Evolutionary conservation across 2,797 vertebrate species (phyloP).

Genomic region (Sebastes oblongus): DNA sequence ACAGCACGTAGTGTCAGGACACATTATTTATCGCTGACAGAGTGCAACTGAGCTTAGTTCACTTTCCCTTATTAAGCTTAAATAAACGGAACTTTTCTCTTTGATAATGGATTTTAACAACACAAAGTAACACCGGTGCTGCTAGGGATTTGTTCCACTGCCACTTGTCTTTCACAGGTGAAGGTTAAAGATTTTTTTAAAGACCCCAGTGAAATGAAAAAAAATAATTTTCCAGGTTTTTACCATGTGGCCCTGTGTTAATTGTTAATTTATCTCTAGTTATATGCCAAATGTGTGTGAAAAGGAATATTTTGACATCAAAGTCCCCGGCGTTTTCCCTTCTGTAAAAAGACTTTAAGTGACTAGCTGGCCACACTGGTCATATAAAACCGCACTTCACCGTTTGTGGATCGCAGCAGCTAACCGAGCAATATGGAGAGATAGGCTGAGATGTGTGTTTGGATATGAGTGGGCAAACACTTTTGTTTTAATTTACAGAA

Average conservation of each 20-base stretch:
- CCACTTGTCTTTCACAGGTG: not conserved
- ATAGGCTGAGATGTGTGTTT: not conserved
- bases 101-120: constrained; percentile 10
- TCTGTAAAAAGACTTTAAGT: too few species aligned
- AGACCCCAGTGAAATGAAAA: not conserved
- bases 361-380: too few species aligned
- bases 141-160: not conserved
- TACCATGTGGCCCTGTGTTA: not conserved
- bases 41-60: not conserved
- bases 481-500: not conserved
- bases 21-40: not conserved
- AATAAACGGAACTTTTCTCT: not conserved
- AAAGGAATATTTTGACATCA: not conserved
- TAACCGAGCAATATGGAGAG: too few species aligned
- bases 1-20: not conserved
- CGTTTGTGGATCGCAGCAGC: too few species aligned
- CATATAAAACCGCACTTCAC: too few species aligned
- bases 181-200: not conserved
- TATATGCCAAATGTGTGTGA: not conserved
- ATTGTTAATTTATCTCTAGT: not conserved
- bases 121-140: not conserved
- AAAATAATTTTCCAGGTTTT: not conserved
- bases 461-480: not conserved
- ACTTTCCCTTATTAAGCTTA: not conserved
- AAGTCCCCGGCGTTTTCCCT: not conserved